phyloP scores from a whole-genome alignment of 1,140 invertebrate genomes.

The Pseudomyrmex sp. region DNA sequence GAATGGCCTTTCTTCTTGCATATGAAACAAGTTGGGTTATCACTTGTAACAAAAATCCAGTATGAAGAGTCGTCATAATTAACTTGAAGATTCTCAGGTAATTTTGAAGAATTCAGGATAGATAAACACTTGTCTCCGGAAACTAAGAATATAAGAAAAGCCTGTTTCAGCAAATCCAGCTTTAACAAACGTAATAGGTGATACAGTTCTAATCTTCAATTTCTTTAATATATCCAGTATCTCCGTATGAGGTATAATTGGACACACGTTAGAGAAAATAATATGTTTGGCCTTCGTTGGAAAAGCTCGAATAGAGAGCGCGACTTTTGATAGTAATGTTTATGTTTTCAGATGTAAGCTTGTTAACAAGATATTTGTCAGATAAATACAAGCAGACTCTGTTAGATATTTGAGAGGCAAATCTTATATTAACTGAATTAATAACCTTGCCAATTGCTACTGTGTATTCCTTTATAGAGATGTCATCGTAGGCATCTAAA shows the following conservation, averaged over 20 bases:
- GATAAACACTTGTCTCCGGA: conserved; percentile 8
- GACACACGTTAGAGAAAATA: conserved; percentile 16
- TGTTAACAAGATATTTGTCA: too few species aligned
- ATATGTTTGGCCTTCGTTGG: neutral
- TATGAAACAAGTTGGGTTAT: conserved; percentile 1
- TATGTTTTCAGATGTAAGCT: neutral
- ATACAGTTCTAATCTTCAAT: neutral
- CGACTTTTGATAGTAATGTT: neutral
- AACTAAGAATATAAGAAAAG: conserved; percentile 6
- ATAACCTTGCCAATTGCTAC: neutral
- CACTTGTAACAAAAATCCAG: conserved; percentile 7
- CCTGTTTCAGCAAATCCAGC: neutral
- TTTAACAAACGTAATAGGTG: neutral
- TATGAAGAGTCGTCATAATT: neutral
- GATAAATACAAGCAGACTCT: too few species aligned
- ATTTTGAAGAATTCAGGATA: neutral
- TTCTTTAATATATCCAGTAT: neutral
- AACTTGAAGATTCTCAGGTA: conserved; percentile 11
- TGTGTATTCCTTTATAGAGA: neutral
- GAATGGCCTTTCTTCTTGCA: neutral
- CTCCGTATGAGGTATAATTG: neutral
- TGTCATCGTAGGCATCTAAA: neutral
- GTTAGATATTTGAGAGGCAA: neutral
- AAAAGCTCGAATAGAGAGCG: neutral
- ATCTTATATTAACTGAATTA: conserved; percentile 4